Evolutionary conservation across 2,797 vertebrate species (phyloP).

Genomic region (Sebastes nivosus): DNA sequence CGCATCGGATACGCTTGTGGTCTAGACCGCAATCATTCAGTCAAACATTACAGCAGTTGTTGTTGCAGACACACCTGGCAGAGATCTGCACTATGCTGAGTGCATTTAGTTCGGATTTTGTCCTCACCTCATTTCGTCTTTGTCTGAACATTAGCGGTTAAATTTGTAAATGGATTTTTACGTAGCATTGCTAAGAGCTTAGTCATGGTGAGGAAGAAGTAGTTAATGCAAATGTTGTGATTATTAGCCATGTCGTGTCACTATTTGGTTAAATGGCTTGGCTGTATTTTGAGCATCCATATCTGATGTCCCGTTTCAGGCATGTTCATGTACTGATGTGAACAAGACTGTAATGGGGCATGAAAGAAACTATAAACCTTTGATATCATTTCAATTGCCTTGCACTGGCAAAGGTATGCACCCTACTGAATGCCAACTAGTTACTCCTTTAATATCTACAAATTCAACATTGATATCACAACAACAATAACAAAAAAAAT

Average conservation of each 20-base stretch:
- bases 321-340: background rate
- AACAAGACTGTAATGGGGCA: background rate
- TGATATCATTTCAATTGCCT: background rate
- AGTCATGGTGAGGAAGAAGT: too few species aligned
- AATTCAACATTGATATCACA: constrained; percentile 10
- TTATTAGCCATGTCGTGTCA: background rate
- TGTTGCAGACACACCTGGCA: too few species aligned
- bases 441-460: constrained; percentile 10
- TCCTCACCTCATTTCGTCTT: background rate
- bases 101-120: background rate
- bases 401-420: background rate
- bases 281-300: background rate
- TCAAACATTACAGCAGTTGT: too few species aligned
- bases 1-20: too few species aligned
- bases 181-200: background rate
- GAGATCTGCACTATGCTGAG: background rate
- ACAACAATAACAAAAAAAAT: background rate
- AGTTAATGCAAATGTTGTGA: background rate
- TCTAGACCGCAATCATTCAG: too few species aligned
- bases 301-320: background rate
- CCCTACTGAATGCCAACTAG: background rate
- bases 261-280: background rate
- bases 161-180: background rate
- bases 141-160: background rate
- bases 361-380: constrained; percentile 7